A percentile compares a stretch with the other conserved stretches of the same genome.
These are phyloP conservation scores for Actinernus sp. DNA, from an alignment of 92 coral and sea anemone genomes.

Conservation along the genomic window DNA sequence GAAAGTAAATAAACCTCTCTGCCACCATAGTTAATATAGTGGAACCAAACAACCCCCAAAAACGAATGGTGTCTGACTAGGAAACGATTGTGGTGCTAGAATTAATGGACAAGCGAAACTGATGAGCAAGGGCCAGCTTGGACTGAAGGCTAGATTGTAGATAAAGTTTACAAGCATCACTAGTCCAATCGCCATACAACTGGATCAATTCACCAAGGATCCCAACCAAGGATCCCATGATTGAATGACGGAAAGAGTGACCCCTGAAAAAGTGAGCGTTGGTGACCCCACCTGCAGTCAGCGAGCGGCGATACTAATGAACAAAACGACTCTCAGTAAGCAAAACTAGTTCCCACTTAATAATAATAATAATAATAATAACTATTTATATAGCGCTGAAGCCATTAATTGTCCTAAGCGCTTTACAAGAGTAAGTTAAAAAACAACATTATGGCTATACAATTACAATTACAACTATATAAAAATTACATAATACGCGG, in stretches of 20 bases:
- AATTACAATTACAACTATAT: no score
- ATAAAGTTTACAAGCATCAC: conserved; percentile 21
- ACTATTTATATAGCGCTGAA: no score
- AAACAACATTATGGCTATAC: no score
- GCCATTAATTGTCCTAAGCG: no score
- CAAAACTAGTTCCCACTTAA: no score
- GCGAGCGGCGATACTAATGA: not conserved
- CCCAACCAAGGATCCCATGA: conserved; percentile 9
- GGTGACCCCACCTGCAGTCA: conserved; percentile 2
- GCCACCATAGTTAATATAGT: no score
- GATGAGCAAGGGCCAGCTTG: conserved; percentile 14
- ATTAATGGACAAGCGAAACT: not conserved
- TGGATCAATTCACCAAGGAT: conserved; percentile 31
- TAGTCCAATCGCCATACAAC: conserved; percentile 35
- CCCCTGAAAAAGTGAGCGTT: conserved; percentile 5
- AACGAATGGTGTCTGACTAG: not conserved
- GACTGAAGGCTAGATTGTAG: conserved; percentile 18
- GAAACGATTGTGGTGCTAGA: not conserved
- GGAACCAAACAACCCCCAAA: conserved; percentile 1
- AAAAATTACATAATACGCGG: no score
- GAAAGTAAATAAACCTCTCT: conserved; percentile 18
- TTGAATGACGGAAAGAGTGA: conserved; percentile 22
- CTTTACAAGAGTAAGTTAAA: no score
- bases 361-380: no score
- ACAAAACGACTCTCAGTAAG: conserved; percentile 8